These are phyloP conservation scores for Eilema caniola DNA, from an alignment of 2,888 invertebrate species.

Conservation along the genomic window DNA sequence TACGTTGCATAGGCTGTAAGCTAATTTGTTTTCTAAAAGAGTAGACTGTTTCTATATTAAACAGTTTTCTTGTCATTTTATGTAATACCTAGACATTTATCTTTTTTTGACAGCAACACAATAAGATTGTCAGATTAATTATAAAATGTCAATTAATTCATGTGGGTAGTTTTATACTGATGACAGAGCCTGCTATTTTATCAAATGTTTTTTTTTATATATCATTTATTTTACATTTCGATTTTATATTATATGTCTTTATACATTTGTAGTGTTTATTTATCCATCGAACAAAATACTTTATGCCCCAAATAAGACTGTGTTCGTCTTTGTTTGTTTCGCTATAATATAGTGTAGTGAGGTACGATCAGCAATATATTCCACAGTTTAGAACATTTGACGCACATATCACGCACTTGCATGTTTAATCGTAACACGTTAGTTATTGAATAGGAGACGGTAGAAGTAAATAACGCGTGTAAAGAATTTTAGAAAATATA, in stretches of 20 bases:
- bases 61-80: too few species aligned
- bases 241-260: too few species aligned
- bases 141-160: neutral
- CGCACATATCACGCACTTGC: slow-evolving; percentile 74
- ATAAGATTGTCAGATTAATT: neutral
- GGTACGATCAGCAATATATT: slow-evolving; percentile 43
- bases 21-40: too few species aligned
- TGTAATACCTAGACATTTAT: neutral
- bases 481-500: slow-evolving; percentile 26
- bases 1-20: too few species aligned
- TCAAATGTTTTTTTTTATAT: too few species aligned
- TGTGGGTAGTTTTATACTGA: neutral
- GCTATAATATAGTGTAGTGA: slow-evolving; percentile 25
- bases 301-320: slow-evolving; percentile 45
- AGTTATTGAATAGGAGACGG: slow-evolving; percentile 38
- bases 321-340: slow-evolving; percentile 31
- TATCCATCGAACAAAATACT: slow-evolving; percentile 10
- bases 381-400: slow-evolving; percentile 49
- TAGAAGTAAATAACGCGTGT: slow-evolving; percentile 13
- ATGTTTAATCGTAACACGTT: slow-evolving; percentile 56
- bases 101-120: neutral
- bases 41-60: too few species aligned
- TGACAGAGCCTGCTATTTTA: slow-evolving; percentile 7
- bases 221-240: too few species aligned
- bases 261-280: neutral